Base-by-base conservation (phyloP, 2,888 invertebrate genomes). In the Microchrysa polita region DNA sequence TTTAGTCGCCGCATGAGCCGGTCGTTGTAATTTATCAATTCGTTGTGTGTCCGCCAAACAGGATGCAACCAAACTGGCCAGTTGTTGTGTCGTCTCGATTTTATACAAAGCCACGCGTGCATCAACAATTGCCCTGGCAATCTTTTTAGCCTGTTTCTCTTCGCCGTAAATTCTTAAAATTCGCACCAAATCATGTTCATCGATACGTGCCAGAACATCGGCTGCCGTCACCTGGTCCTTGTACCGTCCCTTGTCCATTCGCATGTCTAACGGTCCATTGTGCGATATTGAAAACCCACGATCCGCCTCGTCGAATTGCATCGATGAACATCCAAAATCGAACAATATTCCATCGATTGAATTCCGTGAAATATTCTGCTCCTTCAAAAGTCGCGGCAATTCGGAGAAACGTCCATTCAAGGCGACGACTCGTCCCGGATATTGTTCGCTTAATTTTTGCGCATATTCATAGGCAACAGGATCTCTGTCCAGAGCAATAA, bases 321-420 rank as follows among this genome's bases (percentile, higher is more conserved):
- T 96, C 0, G 97, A 96, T 0, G 97, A 97, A 80, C 94, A 94
- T 7, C 98, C 98, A 83, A 94, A 93, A 85, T 98, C 97, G 85
- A 97, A 95, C 22, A 98, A 82, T 73, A 97, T 90, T 0, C 93
- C 95, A 87, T 97, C 96, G 42, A 98, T 86, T 69, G 90, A 89
- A 73, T 89, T 89, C 74, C 88, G 88, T 27, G 82, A 81, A n/a
- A 94, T 84, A 40, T 88, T 86, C 20, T 88, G 82, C 1, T 85
- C 79, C 78, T 87, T 85, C 16, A 97, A 83, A 14, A 96, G 84
- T 0, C 83, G 76, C 1, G 93, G 93, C 14, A 97, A 82, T 76
- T 97, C 95, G 78, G 96, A 97, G 85, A 97, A 98, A 80, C 88
- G 90, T 5, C 97, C 97, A 42, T 94, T 83, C 63, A 97, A 81